These are phyloP conservation scores for Ispidina picta DNA, from an alignment of 2,797 vertebrate genomes.

Conservation along the genomic window DNA sequence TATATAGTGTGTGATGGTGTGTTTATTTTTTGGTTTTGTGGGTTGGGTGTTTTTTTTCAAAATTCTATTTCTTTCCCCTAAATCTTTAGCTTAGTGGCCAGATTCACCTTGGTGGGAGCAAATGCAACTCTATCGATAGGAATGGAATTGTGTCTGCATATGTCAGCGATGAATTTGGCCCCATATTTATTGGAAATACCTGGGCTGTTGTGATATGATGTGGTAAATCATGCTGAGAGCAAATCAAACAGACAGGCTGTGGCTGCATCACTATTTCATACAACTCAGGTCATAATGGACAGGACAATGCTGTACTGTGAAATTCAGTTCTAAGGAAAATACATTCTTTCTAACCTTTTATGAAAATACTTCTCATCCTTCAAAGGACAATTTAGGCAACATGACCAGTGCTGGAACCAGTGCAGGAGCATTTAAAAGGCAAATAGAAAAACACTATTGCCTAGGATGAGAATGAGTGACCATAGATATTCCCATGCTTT, in stretches of 20 bases:
- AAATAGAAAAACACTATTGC: conserved; percentile 18
- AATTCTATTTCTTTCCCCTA: conserved; percentile 13
- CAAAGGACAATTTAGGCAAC: conserved; percentile 34
- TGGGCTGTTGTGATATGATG: conserved; percentile 40
- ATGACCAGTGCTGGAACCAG: neutral
- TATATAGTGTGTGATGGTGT: neutral
- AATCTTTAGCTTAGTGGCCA: conserved; percentile 26
- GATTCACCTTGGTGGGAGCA: conserved; percentile 31
- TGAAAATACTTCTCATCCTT: conserved; percentile 46
- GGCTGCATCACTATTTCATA: conserved; percentile 60
- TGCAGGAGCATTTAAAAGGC: conserved; percentile 31
- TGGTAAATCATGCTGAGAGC: conserved; percentile 57
- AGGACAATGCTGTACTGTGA: conserved; percentile 50
- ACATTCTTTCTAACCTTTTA: conserved; percentile 31
- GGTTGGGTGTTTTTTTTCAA: neutral
- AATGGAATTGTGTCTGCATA: conserved; percentile 55
- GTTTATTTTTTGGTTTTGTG: neutral
- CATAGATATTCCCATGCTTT: neutral
- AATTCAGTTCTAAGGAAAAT: conserved; percentile 46
- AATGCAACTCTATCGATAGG: conserved; percentile 17
- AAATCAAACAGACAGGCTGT: conserved; percentile 59
- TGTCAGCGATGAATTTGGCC: conserved; percentile 39
- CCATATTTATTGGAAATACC: conserved; percentile 62
- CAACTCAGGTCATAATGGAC: conserved; percentile 58
- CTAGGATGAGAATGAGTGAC: neutral